Percentiles rank a stretch among this genome's conserved stretches.
These are phyloP conservation scores for Ganaspis sp. DNA, from an alignment of 1,140 invertebrate species.

Conservation along the genomic window DNA sequence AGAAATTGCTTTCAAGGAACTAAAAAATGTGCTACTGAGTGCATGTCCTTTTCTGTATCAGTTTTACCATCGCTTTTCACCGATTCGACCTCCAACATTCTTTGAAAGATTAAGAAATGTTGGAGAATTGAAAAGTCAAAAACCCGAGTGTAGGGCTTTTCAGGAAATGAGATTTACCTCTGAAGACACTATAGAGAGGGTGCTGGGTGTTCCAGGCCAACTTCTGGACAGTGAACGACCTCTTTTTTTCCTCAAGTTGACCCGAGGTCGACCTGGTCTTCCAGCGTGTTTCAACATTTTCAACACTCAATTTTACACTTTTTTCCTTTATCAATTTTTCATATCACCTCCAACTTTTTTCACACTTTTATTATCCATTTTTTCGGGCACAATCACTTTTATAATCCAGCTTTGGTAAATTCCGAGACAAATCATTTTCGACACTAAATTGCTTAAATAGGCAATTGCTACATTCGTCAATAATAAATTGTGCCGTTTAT, in stretches of 20 bases:
- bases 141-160: neutral
- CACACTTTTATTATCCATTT: neutral
- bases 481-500: too few relatives aligned
- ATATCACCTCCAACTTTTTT: neutral
- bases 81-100: neutral
- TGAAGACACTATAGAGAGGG: slow-evolving; percentile 67
- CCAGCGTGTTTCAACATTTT: slow-evolving; percentile 70
- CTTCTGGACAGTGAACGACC: slow-evolving; percentile 70
- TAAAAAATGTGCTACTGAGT: neutral
- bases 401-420: slow-evolving; percentile 18
- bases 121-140: neutral
- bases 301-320: slow-evolving; percentile 6
- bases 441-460: too few relatives aligned
- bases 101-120: neutral
- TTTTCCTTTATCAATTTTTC: neutral
- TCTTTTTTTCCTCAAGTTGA: slow-evolving; percentile 64
- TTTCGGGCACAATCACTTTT: slow-evolving; percentile 5
- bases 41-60: neutral
- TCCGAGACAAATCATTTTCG: neutral
- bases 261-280: slow-evolving; percentile 55
- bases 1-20: neutral
- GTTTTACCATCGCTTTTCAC: slow-evolving; percentile 5
- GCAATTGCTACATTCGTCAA: too few relatives aligned
- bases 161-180: slow-evolving; percentile 61
- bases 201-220: slow-evolving; percentile 70